These are phyloP conservation scores for Drosophila ogumai DNA, from an alignment of 1,140 invertebrate species.

Conservation along the genomic window DNA sequence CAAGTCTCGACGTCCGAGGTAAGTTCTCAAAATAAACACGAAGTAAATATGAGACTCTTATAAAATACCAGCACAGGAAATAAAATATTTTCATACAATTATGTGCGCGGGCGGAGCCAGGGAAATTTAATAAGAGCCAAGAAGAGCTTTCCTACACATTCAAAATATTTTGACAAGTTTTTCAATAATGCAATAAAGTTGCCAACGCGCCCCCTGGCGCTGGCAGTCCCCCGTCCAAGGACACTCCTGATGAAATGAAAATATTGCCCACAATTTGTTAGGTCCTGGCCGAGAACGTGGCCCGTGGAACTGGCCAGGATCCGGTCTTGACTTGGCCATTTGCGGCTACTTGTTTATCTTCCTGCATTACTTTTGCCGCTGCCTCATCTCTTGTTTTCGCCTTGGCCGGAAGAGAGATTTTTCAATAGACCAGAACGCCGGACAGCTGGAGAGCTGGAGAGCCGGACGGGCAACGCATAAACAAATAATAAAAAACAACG, in stretches of 20 bases:
- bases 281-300: slow-evolving; percentile 47
- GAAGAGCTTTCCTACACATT: slow-evolving; percentile 77
- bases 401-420: slow-evolving; percentile 39
- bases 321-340: slow-evolving; percentile 48
- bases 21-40: slow-evolving; percentile 38
- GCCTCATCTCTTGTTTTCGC: slow-evolving; percentile 24
- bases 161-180: slow-evolving; percentile 84
- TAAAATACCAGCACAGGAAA: slow-evolving; percentile 34
- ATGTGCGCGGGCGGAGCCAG: slow-evolving; percentile 12
- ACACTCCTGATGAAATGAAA: slow-evolving; percentile 77
- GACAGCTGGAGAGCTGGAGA: slow-evolving; percentile 29
- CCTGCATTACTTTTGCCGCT: slow-evolving; percentile 30
- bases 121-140: slow-evolving; percentile 72
- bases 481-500: slow-evolving; percentile 73
- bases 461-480: slow-evolving; percentile 63
- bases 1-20: slow-evolving; percentile 40
- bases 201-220: slow-evolving; percentile 50
- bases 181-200: slow-evolving; percentile 84
- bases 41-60: slow-evolving; percentile 22
- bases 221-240: slow-evolving; percentile 38
- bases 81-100: slow-evolving; percentile 69
- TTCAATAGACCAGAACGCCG: slow-evolving; percentile 72
- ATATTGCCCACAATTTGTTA: slow-evolving; percentile 83
- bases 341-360: slow-evolving; percentile 80
- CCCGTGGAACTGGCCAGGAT: neutral